Evolutionary conservation across 2,888 invertebrate genomes (phyloP).

Genomic region (Marasmarcha lunaedactyla): DNA sequence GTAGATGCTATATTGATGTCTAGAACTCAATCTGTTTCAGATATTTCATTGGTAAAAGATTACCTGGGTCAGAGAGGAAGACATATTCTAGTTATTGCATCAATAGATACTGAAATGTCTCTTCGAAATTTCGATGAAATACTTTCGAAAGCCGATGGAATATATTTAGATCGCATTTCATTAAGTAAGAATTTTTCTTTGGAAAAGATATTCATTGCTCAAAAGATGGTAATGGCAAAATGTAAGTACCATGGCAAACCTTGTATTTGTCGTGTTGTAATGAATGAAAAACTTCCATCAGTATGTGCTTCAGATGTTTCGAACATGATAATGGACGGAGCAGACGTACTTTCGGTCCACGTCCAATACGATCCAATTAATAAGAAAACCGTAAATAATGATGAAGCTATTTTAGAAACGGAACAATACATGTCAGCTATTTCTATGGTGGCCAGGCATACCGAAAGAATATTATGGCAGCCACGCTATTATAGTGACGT

Average conservation of each 20-base stretch:
- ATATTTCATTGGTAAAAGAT: slow-evolving; percentile 36
- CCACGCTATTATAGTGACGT: slow-evolving; percentile 82
- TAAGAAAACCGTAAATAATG: slow-evolving; percentile 36
- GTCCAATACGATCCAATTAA: slow-evolving; percentile 58
- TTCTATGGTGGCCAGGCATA: slow-evolving; percentile 84
- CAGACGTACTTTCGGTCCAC: slow-evolving; percentile 87
- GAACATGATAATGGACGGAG: slow-evolving; percentile 90
- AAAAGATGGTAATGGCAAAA: slow-evolving; percentile 87
- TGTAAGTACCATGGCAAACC: slow-evolving; percentile 89
- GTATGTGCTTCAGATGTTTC: slow-evolving; percentile 88
- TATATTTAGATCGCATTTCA: slow-evolving; percentile 89
- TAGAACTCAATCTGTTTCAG: slow-evolving; percentile 33
- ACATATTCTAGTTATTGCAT: slow-evolving; percentile 50
- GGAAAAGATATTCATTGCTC: slow-evolving; percentile 88
- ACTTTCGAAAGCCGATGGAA: slow-evolving; percentile 81
- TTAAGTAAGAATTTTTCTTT: slow-evolving; percentile 88
- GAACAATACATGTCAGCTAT: slow-evolving; percentile 79
- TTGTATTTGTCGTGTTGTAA: slow-evolving; percentile 88
- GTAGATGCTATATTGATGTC: slow-evolving; percentile 51
- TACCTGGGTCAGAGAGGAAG: slow-evolving; percentile 46
- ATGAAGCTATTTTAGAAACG: slow-evolving; percentile 46
- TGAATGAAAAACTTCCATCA: slow-evolving; percentile 85
- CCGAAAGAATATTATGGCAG: slow-evolving; percentile 88
- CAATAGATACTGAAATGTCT: slow-evolving; percentile 41
- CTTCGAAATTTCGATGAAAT: slow-evolving; percentile 77